Evolutionary conservation across 2,113 vertebrate genomes (phyloP), one percentile per base, ranked within the genome.

Genomic region (Nothoprocta perdicaria): DNA sequence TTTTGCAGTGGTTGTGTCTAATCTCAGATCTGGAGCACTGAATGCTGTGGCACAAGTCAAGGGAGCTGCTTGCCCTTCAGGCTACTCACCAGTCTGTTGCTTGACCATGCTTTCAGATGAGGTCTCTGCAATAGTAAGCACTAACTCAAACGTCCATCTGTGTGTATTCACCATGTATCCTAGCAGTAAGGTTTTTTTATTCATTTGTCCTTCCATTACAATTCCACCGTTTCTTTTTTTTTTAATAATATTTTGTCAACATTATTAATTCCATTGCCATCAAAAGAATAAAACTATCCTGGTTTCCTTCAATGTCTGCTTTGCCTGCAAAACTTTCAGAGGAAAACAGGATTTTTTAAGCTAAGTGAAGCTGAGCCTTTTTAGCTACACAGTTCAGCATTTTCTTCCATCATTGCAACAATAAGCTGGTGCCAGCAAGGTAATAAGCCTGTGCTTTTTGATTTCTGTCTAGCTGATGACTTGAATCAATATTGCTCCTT

Each of bases 401-500:
- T 41, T 26, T 68, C 22, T 2, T 27, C 43, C 52, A 18, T 29
- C 10, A 31, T 43, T 88, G n/a, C 19, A 46, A 31, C 17, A 77
- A n/a, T 5, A 15, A 62, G 35, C 11, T 31, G 14, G 55, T 86
- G 43, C 48, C 61, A 38, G 38, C 12, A 10, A 7, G 72, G 46
- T 57, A 81, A 68, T 5, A 4, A 57, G 27, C 29, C 77, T 78
- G 12, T 50, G 38, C 21, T 60, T 79, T 53, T 52, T 73, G 21
- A 74, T 73, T 71, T 14, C 45, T 60, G 23, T 53, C 2, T 1
- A 50, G 16, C 18, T 86, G 74, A 53, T 57, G 71, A 12, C 43
- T 65, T 76, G 48, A 82, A 79, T 82, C 78, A 81, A 62, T 86
- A 73, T 45, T 57, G 45, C 38, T 73, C 71, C 53, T 88, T 71